Evolutionary conservation across 2,797 vertebrate species (phyloP).

Genomic region (Gadopsis marmoratus): DNA sequence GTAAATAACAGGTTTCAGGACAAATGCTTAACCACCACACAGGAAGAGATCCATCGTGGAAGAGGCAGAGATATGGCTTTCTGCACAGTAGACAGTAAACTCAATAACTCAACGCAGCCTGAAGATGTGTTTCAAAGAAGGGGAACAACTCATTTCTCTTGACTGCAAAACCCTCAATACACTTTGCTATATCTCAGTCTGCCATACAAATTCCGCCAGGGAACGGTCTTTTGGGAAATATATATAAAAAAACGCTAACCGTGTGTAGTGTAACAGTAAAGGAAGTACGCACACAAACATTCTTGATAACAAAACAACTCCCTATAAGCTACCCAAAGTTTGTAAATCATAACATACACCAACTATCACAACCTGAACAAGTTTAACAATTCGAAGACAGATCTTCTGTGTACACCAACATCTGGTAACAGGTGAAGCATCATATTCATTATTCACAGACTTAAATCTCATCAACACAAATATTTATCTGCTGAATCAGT

Average conservation of each 20-base stretch:
- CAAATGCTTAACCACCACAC: not conserved
- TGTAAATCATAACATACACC: not conserved
- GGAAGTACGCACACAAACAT: not conserved
- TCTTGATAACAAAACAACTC: not conserved
- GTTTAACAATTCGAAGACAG: not conserved
- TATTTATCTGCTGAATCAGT: constrained; percentile 4
- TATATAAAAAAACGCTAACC: not conserved
- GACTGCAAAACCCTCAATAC: not conserved
- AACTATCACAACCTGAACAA: not conserved
- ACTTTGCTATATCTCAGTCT: not conserved
- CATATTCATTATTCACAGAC: not conserved
- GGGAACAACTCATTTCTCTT: constrained; percentile 5
- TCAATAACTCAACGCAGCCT: constrained; percentile 5
- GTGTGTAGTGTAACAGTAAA: not conserved
- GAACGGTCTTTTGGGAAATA: not conserved
- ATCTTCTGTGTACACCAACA: not conserved
- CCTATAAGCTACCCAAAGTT: not conserved
- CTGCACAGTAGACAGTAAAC: not conserved
- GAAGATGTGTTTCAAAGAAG: constrained; percentile 7
- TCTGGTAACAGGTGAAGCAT: not conserved
- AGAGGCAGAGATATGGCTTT: not conserved
- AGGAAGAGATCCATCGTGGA: not conserved
- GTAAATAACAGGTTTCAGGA: not conserved
- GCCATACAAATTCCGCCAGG: not conserved
- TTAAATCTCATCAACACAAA: not conserved